These are phyloP conservation scores for Tiliacea aurago DNA, from an alignment of 2,888 invertebrate species.

Conservation along the genomic window DNA sequence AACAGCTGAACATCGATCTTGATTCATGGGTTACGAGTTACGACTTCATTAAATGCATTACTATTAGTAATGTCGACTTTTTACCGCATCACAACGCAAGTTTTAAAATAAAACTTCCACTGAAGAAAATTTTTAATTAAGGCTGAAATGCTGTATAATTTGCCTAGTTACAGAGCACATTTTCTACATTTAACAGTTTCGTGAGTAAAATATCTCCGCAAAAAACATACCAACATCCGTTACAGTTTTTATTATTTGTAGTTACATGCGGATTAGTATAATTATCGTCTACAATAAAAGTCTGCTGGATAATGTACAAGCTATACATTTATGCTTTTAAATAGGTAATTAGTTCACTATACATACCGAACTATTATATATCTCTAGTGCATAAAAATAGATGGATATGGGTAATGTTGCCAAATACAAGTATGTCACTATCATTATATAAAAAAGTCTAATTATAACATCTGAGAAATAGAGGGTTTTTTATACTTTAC, in stretches of 20 bases:
- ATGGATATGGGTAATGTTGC: constrained; percentile 60
- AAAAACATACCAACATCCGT: constrained; percentile 47
- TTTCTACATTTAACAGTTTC: constrained; percentile 40
- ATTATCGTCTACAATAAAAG: constrained; percentile 43
- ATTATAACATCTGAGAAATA: constrained; percentile 50
- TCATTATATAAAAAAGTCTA: constrained; percentile 55
- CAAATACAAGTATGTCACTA: constrained; percentile 63
- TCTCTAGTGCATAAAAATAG: constrained; percentile 50
- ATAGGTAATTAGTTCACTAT: constrained; percentile 47
- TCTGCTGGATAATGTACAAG: constrained; percentile 33
- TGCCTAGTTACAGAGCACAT: constrained; percentile 37
- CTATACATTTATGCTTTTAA: constrained; percentile 27
- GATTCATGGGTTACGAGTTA: constrained; percentile 22
- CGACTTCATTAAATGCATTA: constrained; percentile 21
- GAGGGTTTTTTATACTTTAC: constrained; percentile 25
- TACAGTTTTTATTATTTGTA: constrained; percentile 44
- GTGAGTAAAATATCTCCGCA: constrained; percentile 24
- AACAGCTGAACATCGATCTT: constrained; percentile 19
- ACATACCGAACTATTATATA: constrained; percentile 37
- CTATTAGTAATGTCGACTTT: constrained; percentile 13
- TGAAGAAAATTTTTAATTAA: constrained; percentile 7
- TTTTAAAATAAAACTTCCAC: constrained; percentile 14
- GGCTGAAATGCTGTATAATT: constrained; percentile 4
- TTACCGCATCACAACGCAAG: constrained; percentile 8
- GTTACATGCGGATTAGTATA: constrained; percentile 21